Percentiles rank a stretch among this genome's conserved stretches.
Evolutionary conservation across 1,140 invertebrate genomes (phyloP).

Genomic region (Spodoptera frugiperda): DNA sequence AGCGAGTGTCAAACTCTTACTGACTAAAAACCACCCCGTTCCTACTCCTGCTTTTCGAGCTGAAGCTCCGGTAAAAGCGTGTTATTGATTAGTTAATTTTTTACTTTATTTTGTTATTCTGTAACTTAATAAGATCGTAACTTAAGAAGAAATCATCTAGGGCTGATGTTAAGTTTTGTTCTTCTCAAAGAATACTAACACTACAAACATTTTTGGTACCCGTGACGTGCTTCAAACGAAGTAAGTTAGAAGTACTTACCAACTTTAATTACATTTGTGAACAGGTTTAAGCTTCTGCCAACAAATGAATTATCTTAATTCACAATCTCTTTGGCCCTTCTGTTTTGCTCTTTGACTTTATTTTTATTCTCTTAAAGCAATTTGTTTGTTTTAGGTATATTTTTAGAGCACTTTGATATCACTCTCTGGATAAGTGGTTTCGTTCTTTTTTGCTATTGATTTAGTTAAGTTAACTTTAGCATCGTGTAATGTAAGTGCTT

Average conservation of each 20-base stretch:
- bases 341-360: not conserved
- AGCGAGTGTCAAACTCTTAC: no score
- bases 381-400: not conserved
- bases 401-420: not conserved
- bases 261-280: slow-evolving; percentile 35
- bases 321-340: not conserved
- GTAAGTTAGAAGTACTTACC: not conserved
- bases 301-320: slow-evolving; percentile 11
- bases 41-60: no score
- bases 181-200: not conserved
- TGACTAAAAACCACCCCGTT: no score
- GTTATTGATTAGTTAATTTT: no score
- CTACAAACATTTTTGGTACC: slow-evolving; percentile 3
- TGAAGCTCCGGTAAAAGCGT: no score
- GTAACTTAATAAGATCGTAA: no score
- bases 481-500: not conserved
- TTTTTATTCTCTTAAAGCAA: slow-evolving; percentile 12
- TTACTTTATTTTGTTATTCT: no score
- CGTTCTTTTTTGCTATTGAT: not conserved
- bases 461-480: not conserved
- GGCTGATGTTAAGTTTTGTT: no score
- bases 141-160: no score
- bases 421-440: not conserved
- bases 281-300: slow-evolving; percentile 7
- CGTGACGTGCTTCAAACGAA: not conserved